phyloP scores from a whole-genome alignment of 1,140 invertebrate genomes.

The Armadillidium nasatum region DNA sequence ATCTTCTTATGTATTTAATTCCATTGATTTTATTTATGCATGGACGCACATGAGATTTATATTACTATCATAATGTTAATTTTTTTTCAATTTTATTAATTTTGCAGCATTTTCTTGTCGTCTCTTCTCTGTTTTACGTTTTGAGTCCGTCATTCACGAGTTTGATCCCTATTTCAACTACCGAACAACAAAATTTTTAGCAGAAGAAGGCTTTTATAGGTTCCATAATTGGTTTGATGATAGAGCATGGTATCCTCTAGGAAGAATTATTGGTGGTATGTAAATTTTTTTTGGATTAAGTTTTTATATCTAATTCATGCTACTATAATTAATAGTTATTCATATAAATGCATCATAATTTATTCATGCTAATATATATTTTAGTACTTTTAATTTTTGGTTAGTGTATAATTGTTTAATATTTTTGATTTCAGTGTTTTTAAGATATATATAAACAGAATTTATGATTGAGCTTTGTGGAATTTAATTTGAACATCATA shows the following conservation, averaged over 20 bases:
- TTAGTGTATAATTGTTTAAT: too few relatives aligned
- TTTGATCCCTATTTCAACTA: constrained; percentile 99
- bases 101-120: constrained; percentile 90
- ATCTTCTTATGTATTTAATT: not conserved
- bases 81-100: constrained; percentile 33
- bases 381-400: too few relatives aligned
- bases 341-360: too few relatives aligned
- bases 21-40: not conserved
- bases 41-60: constrained; percentile 23
- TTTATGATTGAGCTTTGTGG: too few relatives aligned
- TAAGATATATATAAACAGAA: too few relatives aligned
- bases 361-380: too few relatives aligned
- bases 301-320: too few relatives aligned
- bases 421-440: too few relatives aligned
- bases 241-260: constrained; percentile 94
- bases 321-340: too few relatives aligned
- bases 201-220: constrained; percentile 94
- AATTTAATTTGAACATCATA: too few relatives aligned
- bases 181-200: constrained; percentile 86
- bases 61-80: constrained; percentile 30
- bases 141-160: constrained; percentile 97
- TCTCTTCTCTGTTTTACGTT: constrained; percentile 91
- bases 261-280: constrained; percentile 88
- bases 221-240: constrained; percentile 99
- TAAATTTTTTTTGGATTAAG: constrained; percentile 4